phyloP scores from a whole-genome alignment of 2,888 invertebrate genomes.

The Trichogramma evanescens region DNA sequence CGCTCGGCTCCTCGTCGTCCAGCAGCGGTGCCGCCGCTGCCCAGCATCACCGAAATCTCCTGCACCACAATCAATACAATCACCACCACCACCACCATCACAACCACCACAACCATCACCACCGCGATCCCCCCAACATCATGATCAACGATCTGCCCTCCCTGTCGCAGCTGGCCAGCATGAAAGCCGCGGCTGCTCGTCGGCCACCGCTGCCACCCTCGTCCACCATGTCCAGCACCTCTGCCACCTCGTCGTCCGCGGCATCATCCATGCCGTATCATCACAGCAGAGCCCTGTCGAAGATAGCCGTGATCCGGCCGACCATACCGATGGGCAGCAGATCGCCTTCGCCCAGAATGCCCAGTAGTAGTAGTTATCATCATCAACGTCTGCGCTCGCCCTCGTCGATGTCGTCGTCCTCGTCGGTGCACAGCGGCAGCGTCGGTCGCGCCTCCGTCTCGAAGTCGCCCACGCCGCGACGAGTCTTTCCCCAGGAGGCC shows the following conservation, averaged over 20 bases:
- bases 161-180: background rate
- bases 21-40: no score
- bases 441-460: background rate
- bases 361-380: constrained; percentile 2
- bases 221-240: constrained; percentile 14
- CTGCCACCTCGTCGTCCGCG: constrained; percentile 3
- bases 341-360: constrained; percentile 19
- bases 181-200: constrained; percentile 10
- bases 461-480: constrained; percentile 16
- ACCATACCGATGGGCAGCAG: constrained; percentile 14
- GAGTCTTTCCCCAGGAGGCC: constrained; percentile 37
- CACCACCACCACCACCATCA: no score
- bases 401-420: constrained; percentile 30
- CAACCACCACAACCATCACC: no score
- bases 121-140: background rate
- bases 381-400: constrained; percentile 39
- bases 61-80: no score
- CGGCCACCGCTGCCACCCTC: constrained; percentile 17
- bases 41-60: no score
- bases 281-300: constrained; percentile 4
- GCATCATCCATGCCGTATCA: background rate
- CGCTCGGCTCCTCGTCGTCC: constrained; percentile 8
- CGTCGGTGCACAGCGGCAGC: background rate
- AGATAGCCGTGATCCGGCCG: constrained; percentile 18
- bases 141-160: constrained; percentile 10